Evolutionary conservation across 2,888 invertebrate genomes (phyloP).

Genomic region (Eristalis arbustorum): DNA sequence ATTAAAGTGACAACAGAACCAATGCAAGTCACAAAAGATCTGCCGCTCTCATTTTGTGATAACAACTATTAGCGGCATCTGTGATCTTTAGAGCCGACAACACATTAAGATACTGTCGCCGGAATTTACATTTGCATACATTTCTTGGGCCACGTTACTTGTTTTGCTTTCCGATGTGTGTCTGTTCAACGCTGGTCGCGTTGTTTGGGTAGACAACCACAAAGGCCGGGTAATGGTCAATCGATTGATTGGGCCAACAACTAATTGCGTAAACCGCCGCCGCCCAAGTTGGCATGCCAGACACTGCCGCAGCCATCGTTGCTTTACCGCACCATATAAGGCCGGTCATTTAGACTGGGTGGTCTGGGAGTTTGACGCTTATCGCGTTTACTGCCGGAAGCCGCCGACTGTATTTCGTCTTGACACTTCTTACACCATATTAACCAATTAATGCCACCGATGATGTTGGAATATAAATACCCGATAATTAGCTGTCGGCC

Average conservation of each 20-base stretch:
- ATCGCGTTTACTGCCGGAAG: constrained; percentile 64
- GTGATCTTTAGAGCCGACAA: constrained; percentile 44
- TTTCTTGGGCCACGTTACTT: neutral
- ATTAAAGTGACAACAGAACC: constrained; percentile 35
- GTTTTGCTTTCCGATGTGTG: neutral
- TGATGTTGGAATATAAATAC: constrained; percentile 66
- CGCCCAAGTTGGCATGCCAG: constrained; percentile 20
- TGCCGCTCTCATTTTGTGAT: constrained; percentile 53
- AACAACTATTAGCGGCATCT: constrained; percentile 56
- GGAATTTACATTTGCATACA: constrained; percentile 36
- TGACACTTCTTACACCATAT: constrained; percentile 70
- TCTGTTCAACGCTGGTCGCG: neutral
- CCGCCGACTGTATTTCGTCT: constrained; percentile 49
- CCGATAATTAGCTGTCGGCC: constrained; percentile 55
- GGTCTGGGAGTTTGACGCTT: constrained; percentile 47
- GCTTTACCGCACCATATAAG: constrained; percentile 27
- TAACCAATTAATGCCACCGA: constrained; percentile 68
- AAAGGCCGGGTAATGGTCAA: constrained; percentile 44
- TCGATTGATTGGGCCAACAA: constrained; percentile 44
- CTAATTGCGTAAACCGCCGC: constrained; percentile 40
- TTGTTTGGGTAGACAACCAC: constrained; percentile 30
- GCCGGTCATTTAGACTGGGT: constrained; percentile 46
- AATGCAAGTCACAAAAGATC: constrained; percentile 34
- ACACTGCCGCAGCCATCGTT: constrained; percentile 32
- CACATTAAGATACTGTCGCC: constrained; percentile 44